Base-by-base conservation (phyloP, 2,113 vertebrate genomes). In the Tympanuchus pallidicinctus region DNA sequence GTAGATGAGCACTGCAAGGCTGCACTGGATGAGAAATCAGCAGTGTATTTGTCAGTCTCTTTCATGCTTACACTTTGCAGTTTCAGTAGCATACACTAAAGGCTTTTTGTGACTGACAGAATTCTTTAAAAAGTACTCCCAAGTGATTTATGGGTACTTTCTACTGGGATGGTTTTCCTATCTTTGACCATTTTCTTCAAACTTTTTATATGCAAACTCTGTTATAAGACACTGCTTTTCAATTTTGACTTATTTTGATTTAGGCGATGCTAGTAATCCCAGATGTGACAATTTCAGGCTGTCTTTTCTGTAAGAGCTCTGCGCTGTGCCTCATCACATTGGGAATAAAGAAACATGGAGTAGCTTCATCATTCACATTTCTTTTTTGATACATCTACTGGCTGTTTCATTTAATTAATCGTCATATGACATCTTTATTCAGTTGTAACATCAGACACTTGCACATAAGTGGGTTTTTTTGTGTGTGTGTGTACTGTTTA, bases 1-100 rank as follows among this genome's bases (percentile, higher is more conserved):
- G 50, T 70, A 63, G 78, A 48, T 69, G 48, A 63, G 63, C 36
- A 36, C 54, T 92, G 86, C 86, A 94, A 93, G 77, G 89, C 45
- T 89, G 50, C 59, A 89, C 81, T 85, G 95, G 89, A 85, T 95
- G 92, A 92, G 84, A 93, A 87, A 94, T 92, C 92, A 89, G 73
- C 69, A 78, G 72, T 69, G 90, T 90, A 79, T 95, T 94, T 96
- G 95, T 94, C 95, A 95, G 83, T 87, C 74, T 90, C 81, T 94
- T 94, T 94, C 86, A 89, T 73, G 67, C 59, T 82, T 90, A 56
- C 50, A 73, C 74, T 82, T 84, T 38, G 40, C 63, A 43, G 81
- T 76, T 91, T 87, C 78, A 66, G 66, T 48, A 92, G 40, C 48
- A 60, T 30, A 82, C 74, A 73, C 74, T 70, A 57, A 90, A 92